Evolutionary conservation across 2,888 invertebrate species (phyloP), one percentile per base, ranked within the genome.

Genomic region (Cataglyphis albicans): DNA sequence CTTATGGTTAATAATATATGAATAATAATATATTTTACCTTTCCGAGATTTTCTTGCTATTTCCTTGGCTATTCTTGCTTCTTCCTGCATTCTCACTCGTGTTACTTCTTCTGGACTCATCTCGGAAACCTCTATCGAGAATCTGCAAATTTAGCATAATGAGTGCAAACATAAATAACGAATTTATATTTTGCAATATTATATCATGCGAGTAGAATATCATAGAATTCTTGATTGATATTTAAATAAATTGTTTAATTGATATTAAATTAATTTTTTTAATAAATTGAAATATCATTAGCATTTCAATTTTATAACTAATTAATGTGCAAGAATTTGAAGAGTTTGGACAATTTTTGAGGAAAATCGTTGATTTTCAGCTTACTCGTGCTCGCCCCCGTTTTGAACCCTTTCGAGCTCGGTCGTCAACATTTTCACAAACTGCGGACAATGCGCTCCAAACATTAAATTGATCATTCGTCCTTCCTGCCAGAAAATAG

Each of bases 391-490:
- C 12, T 92, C 87, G 59, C 92, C 92, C 25, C 87, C 89, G 52
- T 91, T 93, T 81, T 93, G 92, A 15, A 93, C 84, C 74, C 92
- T 89, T 9, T 89, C 86, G 18, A 94, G 84, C 85, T 98, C 98
- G 38, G 96, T 96, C 48, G 96, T 95, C 73, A 99, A 97, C 68
- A 97, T 95, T 83, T 96, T 95, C 64, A 96, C 96, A 29, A 99
- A 95, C 81, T 96, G 96, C 0, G 98, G 99, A 0, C 98, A 97
- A 94, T 98, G 97, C 0, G 98, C 97, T 0, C 98, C 99, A 91
- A 98, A 97, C 93, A 98, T 96, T 38, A 98, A 96, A 91, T 97
- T 97, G 3, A 98, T 96, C 89, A 98, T 96, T 93, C 97, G 96
- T 0, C 98, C 97, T 75, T 96, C 96, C 98, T 98, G 92, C 9